phyloP scores from a whole-genome alignment of 2,113 vertebrate genomes.

The Sula dactylatra region DNA sequence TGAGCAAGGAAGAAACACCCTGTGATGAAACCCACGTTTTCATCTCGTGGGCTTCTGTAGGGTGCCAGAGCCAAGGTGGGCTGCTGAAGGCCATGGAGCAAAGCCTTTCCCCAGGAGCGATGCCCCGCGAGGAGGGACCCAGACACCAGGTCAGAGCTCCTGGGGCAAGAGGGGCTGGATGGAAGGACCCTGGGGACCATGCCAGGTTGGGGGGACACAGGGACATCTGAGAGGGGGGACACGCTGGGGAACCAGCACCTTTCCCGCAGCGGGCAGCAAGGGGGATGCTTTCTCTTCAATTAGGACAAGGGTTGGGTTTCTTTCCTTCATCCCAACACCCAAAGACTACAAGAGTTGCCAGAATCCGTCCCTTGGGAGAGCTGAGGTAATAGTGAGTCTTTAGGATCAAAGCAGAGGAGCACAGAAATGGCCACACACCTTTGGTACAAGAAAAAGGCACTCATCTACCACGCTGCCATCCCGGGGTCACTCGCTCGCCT shows the following conservation, averaged over 20 bases:
- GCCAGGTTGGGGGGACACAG: not conserved
- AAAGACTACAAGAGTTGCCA: conserved; percentile 24
- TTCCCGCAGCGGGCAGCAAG: not conserved
- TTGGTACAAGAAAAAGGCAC: conserved; percentile 98
- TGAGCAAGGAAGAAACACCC: not conserved
- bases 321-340: conserved; percentile 39
- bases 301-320: not conserved
- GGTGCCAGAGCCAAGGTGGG: not conserved
- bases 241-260: not conserved
- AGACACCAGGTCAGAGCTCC: not conserved
- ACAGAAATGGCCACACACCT: conserved; percentile 77
- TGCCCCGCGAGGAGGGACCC: rapidly evolving
- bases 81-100: not conserved
- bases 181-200: not conserved
- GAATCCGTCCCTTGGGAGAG: conserved; percentile 35
- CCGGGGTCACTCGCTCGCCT: conserved; percentile 62
- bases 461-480: conserved; percentile 83
- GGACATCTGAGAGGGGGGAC: not conserved
- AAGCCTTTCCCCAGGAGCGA: not conserved
- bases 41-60: not conserved
- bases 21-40: not conserved
- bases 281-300: not conserved
- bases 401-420: conserved; percentile 63
- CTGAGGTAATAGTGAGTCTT: conserved; percentile 47
- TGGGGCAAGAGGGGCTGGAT: not conserved